phyloP scores from a whole-genome alignment of 2,797 vertebrate species.

The Rhinogobio ventralis region DNA sequence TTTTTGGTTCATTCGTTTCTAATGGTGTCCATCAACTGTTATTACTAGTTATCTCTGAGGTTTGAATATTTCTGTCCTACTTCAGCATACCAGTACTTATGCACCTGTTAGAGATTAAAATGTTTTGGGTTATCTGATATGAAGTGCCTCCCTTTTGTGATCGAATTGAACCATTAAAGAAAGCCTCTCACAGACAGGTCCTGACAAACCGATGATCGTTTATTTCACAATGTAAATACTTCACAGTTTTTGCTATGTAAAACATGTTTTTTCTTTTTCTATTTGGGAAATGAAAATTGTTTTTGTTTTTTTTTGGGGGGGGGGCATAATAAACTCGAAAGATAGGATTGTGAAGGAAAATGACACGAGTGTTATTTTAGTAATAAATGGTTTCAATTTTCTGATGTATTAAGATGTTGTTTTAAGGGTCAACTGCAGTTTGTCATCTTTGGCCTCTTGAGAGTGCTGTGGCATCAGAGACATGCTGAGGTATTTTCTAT shows the following conservation, averaged over 20 bases:
- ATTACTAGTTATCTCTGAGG: not conserved
- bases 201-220: conserved; percentile 49
- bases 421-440: not conserved
- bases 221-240: conserved; percentile 74
- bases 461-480: not conserved
- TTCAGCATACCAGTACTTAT: not conserved
- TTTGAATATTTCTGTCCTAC: not conserved
- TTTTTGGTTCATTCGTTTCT: not conserved
- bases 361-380: conserved; percentile 77
- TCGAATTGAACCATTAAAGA: conserved; percentile 59
- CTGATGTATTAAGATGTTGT: not conserved
- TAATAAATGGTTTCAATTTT: conserved; percentile 58
- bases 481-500: not conserved
- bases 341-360: conserved; percentile 69
- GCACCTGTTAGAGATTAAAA: conserved; percentile 40
- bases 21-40: not conserved
- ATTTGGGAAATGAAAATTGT: conserved; percentile 66
- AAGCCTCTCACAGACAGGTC: conserved; percentile 62
- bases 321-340: conserved; percentile 50
- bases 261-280: conserved; percentile 66
- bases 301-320: not conserved
- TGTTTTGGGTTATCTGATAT: conserved; percentile 68
- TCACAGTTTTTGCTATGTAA: conserved; percentile 66
- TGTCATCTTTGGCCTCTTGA: not conserved
- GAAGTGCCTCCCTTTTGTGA: conserved; percentile 75